phyloP scores from a whole-genome alignment of 2,113 vertebrate species.

The Microcebus murinus region DNA sequence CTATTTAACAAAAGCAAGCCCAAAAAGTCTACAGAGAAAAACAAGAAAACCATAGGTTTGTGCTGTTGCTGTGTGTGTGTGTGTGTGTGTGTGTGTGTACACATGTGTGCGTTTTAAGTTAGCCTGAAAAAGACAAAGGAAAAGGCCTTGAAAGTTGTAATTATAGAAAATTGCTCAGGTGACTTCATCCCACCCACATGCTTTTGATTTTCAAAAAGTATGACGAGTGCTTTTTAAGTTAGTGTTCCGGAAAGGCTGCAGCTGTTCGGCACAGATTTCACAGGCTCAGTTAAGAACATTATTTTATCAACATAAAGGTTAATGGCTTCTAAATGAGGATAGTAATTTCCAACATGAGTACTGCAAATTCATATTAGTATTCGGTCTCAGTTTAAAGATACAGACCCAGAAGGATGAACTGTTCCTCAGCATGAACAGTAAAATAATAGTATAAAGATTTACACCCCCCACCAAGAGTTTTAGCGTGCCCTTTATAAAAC shows the following conservation, averaged over 20 bases:
- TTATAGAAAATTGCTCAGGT: slow-evolving; percentile 70
- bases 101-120: not conserved
- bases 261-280: slow-evolving; percentile 44
- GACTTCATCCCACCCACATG: slow-evolving; percentile 72
- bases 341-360: slow-evolving; percentile 18
- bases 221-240: slow-evolving; percentile 36
- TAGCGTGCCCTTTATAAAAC: not conserved
- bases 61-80: not conserved
- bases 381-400: slow-evolving; percentile 45
- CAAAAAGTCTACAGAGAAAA: not conserved
- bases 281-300: slow-evolving; percentile 47
- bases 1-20: slow-evolving; percentile 43
- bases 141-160: slow-evolving; percentile 68
- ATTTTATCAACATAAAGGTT: slow-evolving; percentile 55
- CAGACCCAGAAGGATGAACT: not conserved
- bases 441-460: not conserved
- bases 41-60: slow-evolving; percentile 32
- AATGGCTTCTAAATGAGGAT: slow-evolving; percentile 67
- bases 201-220: slow-evolving; percentile 69
- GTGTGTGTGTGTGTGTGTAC: not conserved
- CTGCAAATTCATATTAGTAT: not conserved
- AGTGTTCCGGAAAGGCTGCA: slow-evolving; percentile 54
- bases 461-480: not conserved
- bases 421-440: not conserved
- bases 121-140: slow-evolving; percentile 59